Conservation (phyloP, 2,113 vertebrate species). For the Coregonus clupeaformis region DNA sequence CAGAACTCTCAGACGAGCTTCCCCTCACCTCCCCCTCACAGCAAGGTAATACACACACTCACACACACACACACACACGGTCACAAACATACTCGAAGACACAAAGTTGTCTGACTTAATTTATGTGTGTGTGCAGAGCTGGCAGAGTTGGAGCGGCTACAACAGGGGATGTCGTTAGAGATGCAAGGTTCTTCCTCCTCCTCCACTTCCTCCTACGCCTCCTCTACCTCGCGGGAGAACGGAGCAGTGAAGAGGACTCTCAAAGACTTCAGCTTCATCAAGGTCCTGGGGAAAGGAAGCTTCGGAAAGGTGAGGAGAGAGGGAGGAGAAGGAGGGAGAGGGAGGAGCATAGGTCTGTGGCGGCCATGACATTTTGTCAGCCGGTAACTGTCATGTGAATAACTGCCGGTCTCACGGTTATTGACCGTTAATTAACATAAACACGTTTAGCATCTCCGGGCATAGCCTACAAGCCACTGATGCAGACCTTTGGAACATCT, state of each 20-base stretch:
- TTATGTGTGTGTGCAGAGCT: constrained; percentile 75
- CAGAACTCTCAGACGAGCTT: constrained; percentile 78
- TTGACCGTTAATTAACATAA: no score
- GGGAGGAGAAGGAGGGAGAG: no score
- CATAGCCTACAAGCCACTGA: no score
- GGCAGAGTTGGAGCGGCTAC: constrained; percentile 91
- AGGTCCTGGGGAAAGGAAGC: constrained; percentile 98
- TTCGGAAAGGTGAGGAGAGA: constrained; percentile 89
- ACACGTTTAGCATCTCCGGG: no score
- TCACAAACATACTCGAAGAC: background rate
- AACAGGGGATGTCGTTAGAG: constrained; percentile 90
- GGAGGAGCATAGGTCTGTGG: no score
- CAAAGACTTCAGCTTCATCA: constrained; percentile 96
- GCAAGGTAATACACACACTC: constrained; percentile 77
- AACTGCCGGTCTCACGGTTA: no score
- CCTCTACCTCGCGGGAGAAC: constrained; percentile 79
- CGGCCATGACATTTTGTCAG: no score
- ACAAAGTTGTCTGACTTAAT: background rate
- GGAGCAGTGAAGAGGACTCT: constrained; percentile 88
- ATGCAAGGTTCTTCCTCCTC: constrained; percentile 86
- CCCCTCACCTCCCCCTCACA: constrained; percentile 93
- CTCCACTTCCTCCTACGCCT: constrained; percentile 74
- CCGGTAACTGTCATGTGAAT: no score
- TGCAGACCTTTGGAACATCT: no score
- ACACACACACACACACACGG: background rate